A percentile compares a stretch with the other conserved stretches of the same genome.
These are phyloP conservation scores for Miniopterus natalensis DNA, from an alignment of 2,113 vertebrate genomes.

Conservation along the genomic window DNA sequence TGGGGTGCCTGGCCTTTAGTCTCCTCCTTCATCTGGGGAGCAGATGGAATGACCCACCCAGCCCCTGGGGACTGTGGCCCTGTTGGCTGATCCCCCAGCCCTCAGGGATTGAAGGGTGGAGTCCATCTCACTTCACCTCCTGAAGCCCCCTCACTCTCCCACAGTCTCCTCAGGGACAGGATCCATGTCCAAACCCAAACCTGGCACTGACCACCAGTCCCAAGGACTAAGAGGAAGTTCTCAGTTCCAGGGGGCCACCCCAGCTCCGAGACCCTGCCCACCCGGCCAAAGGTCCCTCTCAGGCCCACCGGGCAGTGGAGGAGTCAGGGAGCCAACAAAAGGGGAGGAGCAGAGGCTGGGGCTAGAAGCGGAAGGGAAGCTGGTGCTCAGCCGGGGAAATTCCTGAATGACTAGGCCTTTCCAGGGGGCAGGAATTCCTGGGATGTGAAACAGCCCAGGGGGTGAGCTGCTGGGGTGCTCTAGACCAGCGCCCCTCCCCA, in stretches of 20 bases:
- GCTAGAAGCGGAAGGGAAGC: constrained; percentile 27
- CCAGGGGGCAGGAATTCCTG: constrained; percentile 1
- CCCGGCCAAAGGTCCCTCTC: neutral
- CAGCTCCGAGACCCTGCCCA: neutral
- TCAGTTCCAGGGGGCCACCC: neutral
- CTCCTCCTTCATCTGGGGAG: neutral
- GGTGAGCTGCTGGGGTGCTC: neutral
- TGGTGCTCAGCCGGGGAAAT: constrained; percentile 66
- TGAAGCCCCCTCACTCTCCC: neutral
- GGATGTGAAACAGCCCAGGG: neutral
- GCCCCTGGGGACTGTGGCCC: neutral
- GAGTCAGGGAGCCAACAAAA: neutral
- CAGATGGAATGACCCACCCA: neutral
- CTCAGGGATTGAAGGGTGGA: neutral
- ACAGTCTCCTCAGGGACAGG: neutral
- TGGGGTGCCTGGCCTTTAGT: neutral
- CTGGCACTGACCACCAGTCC: neutral
- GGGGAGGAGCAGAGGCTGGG: neutral
- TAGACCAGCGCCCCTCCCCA: neutral
- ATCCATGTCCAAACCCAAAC: too few species aligned
- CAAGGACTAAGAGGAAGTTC: constrained; percentile 67
- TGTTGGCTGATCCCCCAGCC: neutral
- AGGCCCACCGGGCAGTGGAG: too few species aligned
- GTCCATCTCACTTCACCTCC: neutral
- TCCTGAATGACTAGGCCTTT: constrained; percentile 24